Conservation (phyloP, 2,888 invertebrate genomes). For the Drosophila meridiana region DNA sequence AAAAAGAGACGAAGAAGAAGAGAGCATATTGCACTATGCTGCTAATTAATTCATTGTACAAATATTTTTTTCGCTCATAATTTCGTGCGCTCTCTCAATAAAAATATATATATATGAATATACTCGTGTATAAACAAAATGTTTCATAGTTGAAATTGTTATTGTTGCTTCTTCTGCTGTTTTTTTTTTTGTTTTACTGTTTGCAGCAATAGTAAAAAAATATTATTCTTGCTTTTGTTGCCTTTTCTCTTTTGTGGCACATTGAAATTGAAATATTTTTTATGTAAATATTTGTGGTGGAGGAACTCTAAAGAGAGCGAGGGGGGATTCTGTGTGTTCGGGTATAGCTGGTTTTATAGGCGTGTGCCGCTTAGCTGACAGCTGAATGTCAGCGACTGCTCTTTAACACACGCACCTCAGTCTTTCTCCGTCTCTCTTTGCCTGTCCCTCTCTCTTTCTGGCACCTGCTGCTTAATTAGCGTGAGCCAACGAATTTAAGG, state of each 20-base stretch:
- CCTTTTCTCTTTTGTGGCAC: conserved; percentile 20
- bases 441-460: conserved; percentile 5
- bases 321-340: background rate
- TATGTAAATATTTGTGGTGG: conserved; percentile 53
- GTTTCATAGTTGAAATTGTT: conserved; percentile 26
- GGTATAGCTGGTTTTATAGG: conserved; percentile 18
- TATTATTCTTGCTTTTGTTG: conserved; percentile 12
- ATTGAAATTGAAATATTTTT: conserved; percentile 58
- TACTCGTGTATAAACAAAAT: conserved; percentile 8
- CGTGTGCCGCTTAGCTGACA: conserved; percentile 40
- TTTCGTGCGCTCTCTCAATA: conserved; percentile 22
- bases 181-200: conserved; percentile 24
- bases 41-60: conserved; percentile 73
- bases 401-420: conserved; percentile 9
- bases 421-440: background rate
- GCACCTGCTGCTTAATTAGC: conserved; percentile 55
- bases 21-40: conserved; percentile 41
- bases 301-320: background rate
- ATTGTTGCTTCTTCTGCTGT: conserved; percentile 1
- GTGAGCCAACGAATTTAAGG: conserved; percentile 48
- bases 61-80: conserved; percentile 41
- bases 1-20: conserved; percentile 8
- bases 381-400: conserved; percentile 45
- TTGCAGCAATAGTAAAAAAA: conserved; percentile 28
- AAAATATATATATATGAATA: conserved; percentile 20